Evolutionary conservation across 92 coral and sea anemone species (phyloP), one percentile per base, ranked within the genome.

Genomic region (Scolanthus callimorphus): DNA sequence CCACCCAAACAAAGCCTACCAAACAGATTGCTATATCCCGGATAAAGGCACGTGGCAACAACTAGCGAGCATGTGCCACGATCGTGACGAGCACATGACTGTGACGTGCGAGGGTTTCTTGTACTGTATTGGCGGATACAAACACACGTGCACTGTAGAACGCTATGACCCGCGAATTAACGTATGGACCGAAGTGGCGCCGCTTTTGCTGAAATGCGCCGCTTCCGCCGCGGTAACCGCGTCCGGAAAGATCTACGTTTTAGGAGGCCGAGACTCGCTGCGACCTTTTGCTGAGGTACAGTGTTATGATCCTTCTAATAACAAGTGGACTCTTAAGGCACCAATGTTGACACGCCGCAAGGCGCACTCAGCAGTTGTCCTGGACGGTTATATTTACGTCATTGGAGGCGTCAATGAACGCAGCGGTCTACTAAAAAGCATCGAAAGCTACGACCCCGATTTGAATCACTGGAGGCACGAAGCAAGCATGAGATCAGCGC

Each of bases 251-350:
- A 51, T 89, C 26, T 84, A 79, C 60, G 85, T 84, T 10, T 45
- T 79, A 23, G 97, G 91, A 20, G 97, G 97, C 15, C 63, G 77
- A 15, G 78, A 75, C 27, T 78, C 83, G 59, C 73, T 63, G 30
- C 76, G 55, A 3, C 65, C 83, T 2, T 34, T 76, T 21, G 70
- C 64, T 39, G 62, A 70, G 2, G 90, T 88, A 3, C 82, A 83
- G 31, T 76, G 88, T 45, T 88, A 78, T 58, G 59, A 85, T 29
- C 96, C 90, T 11, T 52, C 15, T n/a, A 63, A 63, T 30, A 71
- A 79, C 63, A 50, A 57, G 20, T 88, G 96, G 96, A 31, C 53
- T 11, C 63, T 71, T 51, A 76, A 67, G 26, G 83, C 90, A 23
- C 67, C 87, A 0, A 70, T 88, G 90, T 73, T n/a, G n/a, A n/a